These are phyloP conservation scores for Cassiopea andromeda DNA, from an alignment of 30 jellyfish, hydroid and myxozoan genomes.

Conservation along the genomic window DNA sequence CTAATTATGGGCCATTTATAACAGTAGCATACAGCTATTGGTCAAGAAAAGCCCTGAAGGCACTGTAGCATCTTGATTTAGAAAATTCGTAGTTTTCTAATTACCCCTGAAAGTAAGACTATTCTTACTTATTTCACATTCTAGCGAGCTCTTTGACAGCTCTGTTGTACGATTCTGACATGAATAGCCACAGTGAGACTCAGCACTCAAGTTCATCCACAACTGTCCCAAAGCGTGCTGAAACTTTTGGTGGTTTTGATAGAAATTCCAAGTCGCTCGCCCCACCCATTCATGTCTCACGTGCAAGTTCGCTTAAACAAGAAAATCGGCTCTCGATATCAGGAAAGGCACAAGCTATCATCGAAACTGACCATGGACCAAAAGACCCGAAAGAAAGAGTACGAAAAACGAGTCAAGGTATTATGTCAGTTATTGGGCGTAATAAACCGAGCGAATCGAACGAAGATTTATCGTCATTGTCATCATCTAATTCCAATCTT, in stretches of 20 bases:
- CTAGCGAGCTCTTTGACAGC: constrained; percentile 74
- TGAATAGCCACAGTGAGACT: constrained; percentile 16
- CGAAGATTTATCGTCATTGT: constrained; percentile 85
- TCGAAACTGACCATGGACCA: constrained; percentile 33
- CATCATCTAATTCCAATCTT: constrained; percentile 72
- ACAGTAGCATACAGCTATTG: too few species aligned
- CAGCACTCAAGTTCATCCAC: constrained; percentile 43
- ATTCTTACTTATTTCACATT: not conserved
- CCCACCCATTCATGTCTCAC: constrained; percentile 70
- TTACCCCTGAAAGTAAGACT: too few species aligned
- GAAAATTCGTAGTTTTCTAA: too few species aligned
- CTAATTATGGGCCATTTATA: too few species aligned
- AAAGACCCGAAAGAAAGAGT: constrained; percentile 65
- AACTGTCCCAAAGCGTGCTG: constrained; percentile 79
- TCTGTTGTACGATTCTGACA: constrained; percentile 39
- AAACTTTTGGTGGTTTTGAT: constrained; percentile 83
- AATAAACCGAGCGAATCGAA: constrained; percentile 74
- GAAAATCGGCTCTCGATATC: constrained; percentile 46
- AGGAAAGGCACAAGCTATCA: constrained; percentile 24
- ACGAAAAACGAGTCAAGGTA: constrained; percentile 74
- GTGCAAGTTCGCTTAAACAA: constrained; percentile 63
- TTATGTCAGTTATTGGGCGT: constrained; percentile 77
- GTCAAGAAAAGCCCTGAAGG: too few species aligned
- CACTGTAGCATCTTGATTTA: too few species aligned
- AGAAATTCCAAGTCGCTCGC: constrained; percentile 45